These are phyloP conservation scores for Carlito syrichta DNA, from an alignment of 2,113 vertebrate species.

Conservation along the genomic window DNA sequence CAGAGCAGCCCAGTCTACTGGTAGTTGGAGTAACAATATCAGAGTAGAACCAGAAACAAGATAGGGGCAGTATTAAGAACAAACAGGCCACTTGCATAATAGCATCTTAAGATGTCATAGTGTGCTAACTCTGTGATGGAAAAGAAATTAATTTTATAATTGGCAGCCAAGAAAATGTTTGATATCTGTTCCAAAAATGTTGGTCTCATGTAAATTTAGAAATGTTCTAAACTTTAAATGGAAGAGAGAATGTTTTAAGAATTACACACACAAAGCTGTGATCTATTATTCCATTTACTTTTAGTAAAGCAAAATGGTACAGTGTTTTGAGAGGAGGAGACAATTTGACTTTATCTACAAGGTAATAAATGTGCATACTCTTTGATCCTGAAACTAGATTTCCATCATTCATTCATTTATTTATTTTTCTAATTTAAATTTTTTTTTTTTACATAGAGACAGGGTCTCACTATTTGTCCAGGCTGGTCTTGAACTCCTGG, in stretches of 20 bases:
- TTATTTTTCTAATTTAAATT: too few relatives aligned
- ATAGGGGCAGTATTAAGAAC: fast-evolving
- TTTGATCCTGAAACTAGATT: background rate
- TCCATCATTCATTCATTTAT: background rate
- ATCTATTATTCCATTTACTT: background rate
- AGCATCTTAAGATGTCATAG: background rate
- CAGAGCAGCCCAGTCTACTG: background rate
- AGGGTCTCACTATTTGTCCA: too few relatives aligned
- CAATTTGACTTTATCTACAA: background rate
- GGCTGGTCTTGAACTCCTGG: too few relatives aligned
- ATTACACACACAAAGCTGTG: background rate
- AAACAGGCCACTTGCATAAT: background rate
- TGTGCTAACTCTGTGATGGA: background rate
- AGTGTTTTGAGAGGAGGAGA: background rate
- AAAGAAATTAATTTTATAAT: background rate
- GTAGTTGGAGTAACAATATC: background rate
- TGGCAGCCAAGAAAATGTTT: background rate
- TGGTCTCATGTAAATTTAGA: background rate
- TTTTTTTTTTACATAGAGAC: too few relatives aligned
- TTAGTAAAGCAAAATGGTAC: background rate
- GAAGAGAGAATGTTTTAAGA: conserved; percentile 8
- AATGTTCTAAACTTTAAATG: background rate
- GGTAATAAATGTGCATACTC: background rate
- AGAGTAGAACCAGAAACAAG: background rate
- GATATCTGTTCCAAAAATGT: background rate